phyloP scores from a whole-genome alignment of 1,140 invertebrate genomes.

The Plectus sambesii region DNA sequence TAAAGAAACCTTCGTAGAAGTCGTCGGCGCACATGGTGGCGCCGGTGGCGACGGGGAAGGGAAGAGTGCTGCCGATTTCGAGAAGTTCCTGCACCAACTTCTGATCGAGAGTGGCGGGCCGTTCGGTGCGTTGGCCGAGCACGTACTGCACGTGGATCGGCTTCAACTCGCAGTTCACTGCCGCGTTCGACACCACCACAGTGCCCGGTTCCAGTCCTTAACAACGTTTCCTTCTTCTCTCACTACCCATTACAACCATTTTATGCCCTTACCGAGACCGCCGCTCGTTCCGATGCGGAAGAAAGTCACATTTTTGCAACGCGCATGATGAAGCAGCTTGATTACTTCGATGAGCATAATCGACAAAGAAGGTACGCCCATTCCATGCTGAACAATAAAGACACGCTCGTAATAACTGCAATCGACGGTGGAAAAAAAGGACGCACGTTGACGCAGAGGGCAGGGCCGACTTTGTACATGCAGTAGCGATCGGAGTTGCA shows the following conservation, averaged over 20 bases:
- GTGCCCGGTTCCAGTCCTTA: slow-evolving; percentile 27
- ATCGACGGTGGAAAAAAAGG: too few relatives aligned
- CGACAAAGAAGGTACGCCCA: slow-evolving; percentile 79
- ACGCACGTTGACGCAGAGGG: slow-evolving; percentile 79
- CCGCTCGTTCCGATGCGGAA: slow-evolving; percentile 83
- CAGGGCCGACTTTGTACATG: slow-evolving; percentile 93
- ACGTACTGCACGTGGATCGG: slow-evolving; percentile 58
- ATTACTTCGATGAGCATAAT: slow-evolving; percentile 83
- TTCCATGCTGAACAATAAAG: slow-evolving; percentile 62
- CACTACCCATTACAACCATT: slow-evolving; percentile 5
- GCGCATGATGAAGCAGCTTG: slow-evolving; percentile 80
- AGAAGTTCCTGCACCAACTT: slow-evolving; percentile 66
- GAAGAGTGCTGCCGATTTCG: slow-evolving; percentile 55
- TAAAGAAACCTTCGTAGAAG: slow-evolving; percentile 77
- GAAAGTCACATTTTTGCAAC: slow-evolving; percentile 70
- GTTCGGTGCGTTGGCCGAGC: slow-evolving; percentile 66
- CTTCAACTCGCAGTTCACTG: slow-evolving; percentile 36
- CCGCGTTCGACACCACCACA: slow-evolving; percentile 34
- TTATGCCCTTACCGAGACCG: slow-evolving; percentile 59
- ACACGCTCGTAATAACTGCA: slow-evolving; percentile 4
- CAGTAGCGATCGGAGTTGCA: slow-evolving; percentile 83
- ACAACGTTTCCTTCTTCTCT: slow-evolving; percentile 25
- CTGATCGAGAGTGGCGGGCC: slow-evolving; percentile 69
- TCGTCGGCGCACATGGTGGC: slow-evolving; percentile 91
- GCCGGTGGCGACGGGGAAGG: slow-evolving; percentile 58